These are phyloP conservation scores for Dryoscopus gambensis DNA, from an alignment of 2,113 vertebrate genomes.

Conservation along the genomic window DNA sequence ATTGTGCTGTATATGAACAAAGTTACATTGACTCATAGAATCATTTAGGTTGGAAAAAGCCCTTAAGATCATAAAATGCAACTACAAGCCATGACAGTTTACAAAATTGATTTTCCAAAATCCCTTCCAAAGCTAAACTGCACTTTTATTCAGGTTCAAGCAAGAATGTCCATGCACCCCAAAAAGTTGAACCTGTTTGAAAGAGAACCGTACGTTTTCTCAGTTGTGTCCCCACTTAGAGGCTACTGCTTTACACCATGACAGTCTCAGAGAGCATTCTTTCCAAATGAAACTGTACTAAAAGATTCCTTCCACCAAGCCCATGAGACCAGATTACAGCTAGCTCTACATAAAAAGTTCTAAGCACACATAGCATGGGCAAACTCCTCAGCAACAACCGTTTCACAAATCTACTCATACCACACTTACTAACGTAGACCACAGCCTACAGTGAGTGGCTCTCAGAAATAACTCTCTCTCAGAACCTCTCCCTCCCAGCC, in stretches of 20 bases:
- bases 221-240: not conserved
- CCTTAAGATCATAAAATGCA: not conserved
- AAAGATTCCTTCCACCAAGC: not conserved
- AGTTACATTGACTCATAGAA: not conserved
- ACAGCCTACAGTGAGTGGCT: not conserved
- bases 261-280: not conserved
- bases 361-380: not conserved
- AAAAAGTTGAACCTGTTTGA: not conserved
- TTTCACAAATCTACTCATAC: not conserved
- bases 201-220: not conserved
- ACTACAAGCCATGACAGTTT: not conserved
- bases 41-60: not conserved
- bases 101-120: not conserved
- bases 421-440: fast-evolving
- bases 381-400: not conserved
- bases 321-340: not conserved
- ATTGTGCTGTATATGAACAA: not conserved
- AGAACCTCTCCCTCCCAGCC: not conserved
- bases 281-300: not conserved
- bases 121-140: not conserved
- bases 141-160: not conserved
- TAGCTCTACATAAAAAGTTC: not conserved
- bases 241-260: not conserved
- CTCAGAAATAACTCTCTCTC: not conserved
- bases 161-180: not conserved